Evolutionary conservation across 1,140 invertebrate genomes (phyloP), one percentile per base, ranked within the genome.

Genomic region (Trigoniulus corallinus): DNA sequence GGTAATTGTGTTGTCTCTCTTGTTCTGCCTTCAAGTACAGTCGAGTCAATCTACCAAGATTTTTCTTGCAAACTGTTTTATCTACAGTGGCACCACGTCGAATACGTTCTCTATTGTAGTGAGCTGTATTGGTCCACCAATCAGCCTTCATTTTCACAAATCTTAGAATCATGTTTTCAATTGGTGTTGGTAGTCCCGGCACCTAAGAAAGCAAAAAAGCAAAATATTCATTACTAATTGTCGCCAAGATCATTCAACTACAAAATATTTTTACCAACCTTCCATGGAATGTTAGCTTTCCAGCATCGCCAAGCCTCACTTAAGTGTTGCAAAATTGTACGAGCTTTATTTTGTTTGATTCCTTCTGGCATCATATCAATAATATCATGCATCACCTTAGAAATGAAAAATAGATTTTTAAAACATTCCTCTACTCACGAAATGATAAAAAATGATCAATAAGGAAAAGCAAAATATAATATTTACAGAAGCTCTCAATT

Each of bases 341-440:
- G 76, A 0, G 96, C 96, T 67, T 99, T 99, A 68, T 98, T 98
- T 64, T 98, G 94, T 62, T 98, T 99, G 59, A 99, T 98, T 55
- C 95, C 95, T 71, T 99, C 95, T 0, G 96, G 96, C 96, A 99
- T 99, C 95, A 99, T 99, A 63, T 99, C 96, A 1, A 99, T 80
- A 61, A 99, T 99, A 64, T 99, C 96, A 69, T 98, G 95, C 96
- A 99, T 99, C 15, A 79, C 75, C 71, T 73, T 55, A 13, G 43
- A 52, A 46, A 51, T 21, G 2, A 47, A 47, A 4, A 13, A 62
- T 62, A 62, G 29, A 23, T 51, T 20, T 41, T 7, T 10, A 50
- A 47, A 47, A 52, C 7, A n/a, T n/a, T 48, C n/a, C n/a, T n/a
- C 3, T n/a, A 47, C 13, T 10, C 27, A 21, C 26, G 59, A 56